Evolutionary conservation across 2,113 vertebrate genomes (phyloP).

Genomic region (Seriola aureovittata): DNA sequence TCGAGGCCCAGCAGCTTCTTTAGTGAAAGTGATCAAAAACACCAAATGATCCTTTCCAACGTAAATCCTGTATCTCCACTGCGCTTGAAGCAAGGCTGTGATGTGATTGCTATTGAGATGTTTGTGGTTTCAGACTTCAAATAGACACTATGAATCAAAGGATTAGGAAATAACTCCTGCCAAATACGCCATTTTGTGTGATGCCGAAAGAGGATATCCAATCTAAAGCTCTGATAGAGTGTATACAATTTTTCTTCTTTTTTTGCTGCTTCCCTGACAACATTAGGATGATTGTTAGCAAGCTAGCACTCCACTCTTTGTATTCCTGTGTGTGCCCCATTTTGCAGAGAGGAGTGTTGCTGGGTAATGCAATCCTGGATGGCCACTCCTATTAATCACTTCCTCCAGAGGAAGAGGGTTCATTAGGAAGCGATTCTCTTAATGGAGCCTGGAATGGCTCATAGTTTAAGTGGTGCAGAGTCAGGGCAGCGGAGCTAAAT

Average conservation of each 20-base stretch:
- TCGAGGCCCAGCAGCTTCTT: conserved; percentile 48
- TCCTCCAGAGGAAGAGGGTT: conserved; percentile 76
- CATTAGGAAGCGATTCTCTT: conserved; percentile 82
- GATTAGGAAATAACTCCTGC: conserved; percentile 53
- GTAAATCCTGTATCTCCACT: conserved; percentile 68
- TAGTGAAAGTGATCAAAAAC: conserved; percentile 69
- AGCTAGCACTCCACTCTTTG: conserved; percentile 50
- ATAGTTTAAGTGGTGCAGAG: conserved; percentile 75
- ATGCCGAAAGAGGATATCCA: conserved; percentile 35
- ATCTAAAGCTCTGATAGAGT: conserved; percentile 3
- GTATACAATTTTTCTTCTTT: background rate
- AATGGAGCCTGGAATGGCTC: conserved; percentile 74
- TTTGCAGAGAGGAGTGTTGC: conserved; percentile 49
- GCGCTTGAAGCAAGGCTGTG: conserved; percentile 56
- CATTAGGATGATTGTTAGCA: conserved; percentile 41
- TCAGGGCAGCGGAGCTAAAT: conserved; percentile 68
- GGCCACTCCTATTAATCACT: conserved; percentile 79
- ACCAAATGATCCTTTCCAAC: conserved; percentile 68
- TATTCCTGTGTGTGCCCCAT: conserved; percentile 60
- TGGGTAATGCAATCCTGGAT: conserved; percentile 67
- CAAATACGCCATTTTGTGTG: conserved; percentile 43
- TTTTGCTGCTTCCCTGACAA: conserved; percentile 11
- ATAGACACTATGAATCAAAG: conserved; percentile 61
- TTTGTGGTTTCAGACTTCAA: conserved; percentile 63
- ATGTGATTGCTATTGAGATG: conserved; percentile 56